Percentiles rank a stretch among this genome's conserved stretches.
These are phyloP conservation scores for Gibbula magus DNA, from an alignment of 2,888 invertebrate genomes.

Conservation along the genomic window DNA sequence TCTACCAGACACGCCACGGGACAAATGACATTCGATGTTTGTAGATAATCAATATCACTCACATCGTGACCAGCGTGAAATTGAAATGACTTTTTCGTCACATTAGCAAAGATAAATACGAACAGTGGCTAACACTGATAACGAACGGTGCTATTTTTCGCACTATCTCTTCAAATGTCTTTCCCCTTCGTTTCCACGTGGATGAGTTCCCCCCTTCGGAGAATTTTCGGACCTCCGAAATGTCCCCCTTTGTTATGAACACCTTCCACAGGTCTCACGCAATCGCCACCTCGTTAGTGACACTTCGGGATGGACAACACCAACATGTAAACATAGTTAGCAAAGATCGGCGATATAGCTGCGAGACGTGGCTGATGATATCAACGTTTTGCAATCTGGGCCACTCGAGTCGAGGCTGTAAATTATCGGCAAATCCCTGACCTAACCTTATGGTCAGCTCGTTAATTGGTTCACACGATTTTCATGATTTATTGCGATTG, in stretches of 20 bases:
- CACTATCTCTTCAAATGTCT: neutral
- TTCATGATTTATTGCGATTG: neutral
- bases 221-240: neutral
- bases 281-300: conserved; percentile 17
- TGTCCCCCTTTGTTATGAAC: neutral
- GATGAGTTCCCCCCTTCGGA: neutral
- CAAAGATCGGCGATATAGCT: neutral
- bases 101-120: conserved; percentile 18
- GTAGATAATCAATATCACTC: neutral
- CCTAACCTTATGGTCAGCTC: neutral
- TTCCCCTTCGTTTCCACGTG: neutral
- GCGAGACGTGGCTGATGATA: neutral
- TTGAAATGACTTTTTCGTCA: conserved; percentile 16
- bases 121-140: neutral
- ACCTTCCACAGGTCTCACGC: neutral
- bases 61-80: neutral
- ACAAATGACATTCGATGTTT: too few relatives aligned
- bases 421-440: conserved; percentile 1
- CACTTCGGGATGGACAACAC: conserved; percentile 14
- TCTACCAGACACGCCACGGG: too few relatives aligned
- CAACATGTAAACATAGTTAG: conserved; percentile 21
- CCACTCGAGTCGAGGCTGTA: neutral
- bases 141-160: neutral
- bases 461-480: neutral
- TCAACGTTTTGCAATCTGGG: neutral